These are phyloP conservation scores for Drosophila oshimai DNA, from an alignment of 1,140 invertebrate species.

Conservation along the genomic window DNA sequence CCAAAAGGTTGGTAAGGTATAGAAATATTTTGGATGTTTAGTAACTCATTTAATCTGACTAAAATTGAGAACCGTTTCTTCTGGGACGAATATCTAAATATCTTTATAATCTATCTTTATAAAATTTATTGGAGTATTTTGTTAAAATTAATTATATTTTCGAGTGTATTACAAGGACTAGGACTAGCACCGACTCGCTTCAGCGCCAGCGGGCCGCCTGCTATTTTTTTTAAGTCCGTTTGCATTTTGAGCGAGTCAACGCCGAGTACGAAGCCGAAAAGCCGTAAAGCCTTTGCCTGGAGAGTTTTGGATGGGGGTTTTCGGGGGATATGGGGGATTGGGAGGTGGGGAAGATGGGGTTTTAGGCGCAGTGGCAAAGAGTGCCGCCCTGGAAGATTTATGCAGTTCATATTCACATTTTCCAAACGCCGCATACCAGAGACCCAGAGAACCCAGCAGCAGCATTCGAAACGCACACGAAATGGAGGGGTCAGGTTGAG, in stretches of 20 bases:
- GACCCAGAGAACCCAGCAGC: too few species aligned
- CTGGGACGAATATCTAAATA: too few species aligned
- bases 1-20: too few species aligned
- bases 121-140: too few species aligned
- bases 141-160: too few species aligned
- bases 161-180: constrained; percentile 37
- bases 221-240: constrained; percentile 35
- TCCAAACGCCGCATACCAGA: constrained; percentile 80
- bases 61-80: too few species aligned
- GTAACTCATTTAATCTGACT: too few species aligned
- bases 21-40: too few species aligned
- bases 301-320: neutral
- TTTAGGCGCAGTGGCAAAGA: constrained; percentile 69
- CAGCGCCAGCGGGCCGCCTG: constrained; percentile 46
- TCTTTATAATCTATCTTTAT: too few species aligned
- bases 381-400: constrained; percentile 80
- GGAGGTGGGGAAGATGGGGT: neutral
- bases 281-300: constrained; percentile 65
- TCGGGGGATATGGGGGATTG: neutral
- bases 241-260: constrained; percentile 46
- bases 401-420: constrained; percentile 83
- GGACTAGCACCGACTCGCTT: constrained; percentile 42
- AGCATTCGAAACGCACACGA: constrained; percentile 63
- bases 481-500: neutral
- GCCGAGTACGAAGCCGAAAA: constrained; percentile 69